Conservation (phyloP, 2,113 vertebrate species). For the Engystomops pustulosus region DNA sequence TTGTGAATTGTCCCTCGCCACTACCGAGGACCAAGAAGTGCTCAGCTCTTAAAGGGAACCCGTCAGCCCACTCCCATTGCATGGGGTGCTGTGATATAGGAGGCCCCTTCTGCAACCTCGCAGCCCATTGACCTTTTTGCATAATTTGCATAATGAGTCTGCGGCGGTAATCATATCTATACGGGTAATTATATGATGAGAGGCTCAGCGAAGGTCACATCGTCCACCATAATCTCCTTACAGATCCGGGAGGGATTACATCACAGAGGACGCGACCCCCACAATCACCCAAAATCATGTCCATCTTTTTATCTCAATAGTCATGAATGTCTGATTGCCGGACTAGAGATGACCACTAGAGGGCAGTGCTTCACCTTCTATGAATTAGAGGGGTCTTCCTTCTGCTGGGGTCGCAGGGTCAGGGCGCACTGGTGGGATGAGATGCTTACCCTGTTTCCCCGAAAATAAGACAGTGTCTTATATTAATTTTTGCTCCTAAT, state of each 20-base stretch:
- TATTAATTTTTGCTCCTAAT: no score
- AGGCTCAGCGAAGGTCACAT: slow-evolving; percentile 1
- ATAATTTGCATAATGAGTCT: background rate
- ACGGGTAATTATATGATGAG: background rate
- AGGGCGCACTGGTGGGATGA: no score
- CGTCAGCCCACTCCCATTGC: background rate
- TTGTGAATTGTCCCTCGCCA: background rate
- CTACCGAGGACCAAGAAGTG: background rate
- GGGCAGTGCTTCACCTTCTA: no score
- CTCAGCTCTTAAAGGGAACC: background rate
- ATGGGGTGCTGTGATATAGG: no score
- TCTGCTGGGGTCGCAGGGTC: no score
- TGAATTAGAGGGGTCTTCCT: no score
- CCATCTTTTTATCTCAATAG: no score
- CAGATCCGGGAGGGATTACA: background rate
- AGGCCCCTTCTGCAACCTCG: background rate
- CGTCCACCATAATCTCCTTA: background rate
- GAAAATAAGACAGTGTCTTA: no score
- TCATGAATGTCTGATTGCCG: no score
- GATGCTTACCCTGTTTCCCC: no score
- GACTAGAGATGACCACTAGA: no score
- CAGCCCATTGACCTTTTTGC: background rate
- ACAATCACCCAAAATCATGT: background rate
- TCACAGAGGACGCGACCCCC: background rate
- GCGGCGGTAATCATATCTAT: background rate